Evolutionary conservation across 2,888 invertebrate species (phyloP).

Genomic region (Caenorhabditis drosophilae): DNA sequence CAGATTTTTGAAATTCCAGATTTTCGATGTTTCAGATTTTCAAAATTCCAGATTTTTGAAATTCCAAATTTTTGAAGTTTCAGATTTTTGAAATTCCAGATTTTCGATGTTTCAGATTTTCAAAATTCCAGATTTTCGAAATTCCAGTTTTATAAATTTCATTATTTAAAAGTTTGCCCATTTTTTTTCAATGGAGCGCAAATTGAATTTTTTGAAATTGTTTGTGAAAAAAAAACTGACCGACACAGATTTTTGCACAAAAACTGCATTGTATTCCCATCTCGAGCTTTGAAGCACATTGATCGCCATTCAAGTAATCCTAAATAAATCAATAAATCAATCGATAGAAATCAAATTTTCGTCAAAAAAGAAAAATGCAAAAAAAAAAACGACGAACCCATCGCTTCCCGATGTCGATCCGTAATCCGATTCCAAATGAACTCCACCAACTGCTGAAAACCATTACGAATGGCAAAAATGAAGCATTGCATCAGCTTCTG

Average conservation of each 20-base stretch:
- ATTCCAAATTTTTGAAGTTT: too few relatives aligned
- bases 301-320: constrained; percentile 52
- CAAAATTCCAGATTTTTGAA: too few relatives aligned
- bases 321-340: background rate
- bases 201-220: too few relatives aligned
- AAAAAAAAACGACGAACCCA: constrained; percentile 20
- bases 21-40: too few relatives aligned
- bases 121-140: too few relatives aligned
- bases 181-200: too few relatives aligned
- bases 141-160: too few relatives aligned
- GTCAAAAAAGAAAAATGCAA: background rate
- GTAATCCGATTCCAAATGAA: constrained; percentile 48
- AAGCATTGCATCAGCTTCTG: constrained; percentile 47
- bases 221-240: too few relatives aligned
- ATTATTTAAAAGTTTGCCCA: too few relatives aligned
- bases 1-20: too few relatives aligned
- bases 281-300: constrained; percentile 43
- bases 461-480: constrained; percentile 51
- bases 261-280: constrained; percentile 45
- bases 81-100: too few relatives aligned
- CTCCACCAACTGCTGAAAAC: constrained; percentile 43
- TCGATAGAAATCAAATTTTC: background rate
- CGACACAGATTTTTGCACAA: constrained; percentile 46
- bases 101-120: too few relatives aligned
- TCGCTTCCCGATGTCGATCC: constrained; percentile 39